These are phyloP conservation scores for Anadara kagoshimensis DNA, from an alignment of 1,140 invertebrate species.

Conservation along the genomic window DNA sequence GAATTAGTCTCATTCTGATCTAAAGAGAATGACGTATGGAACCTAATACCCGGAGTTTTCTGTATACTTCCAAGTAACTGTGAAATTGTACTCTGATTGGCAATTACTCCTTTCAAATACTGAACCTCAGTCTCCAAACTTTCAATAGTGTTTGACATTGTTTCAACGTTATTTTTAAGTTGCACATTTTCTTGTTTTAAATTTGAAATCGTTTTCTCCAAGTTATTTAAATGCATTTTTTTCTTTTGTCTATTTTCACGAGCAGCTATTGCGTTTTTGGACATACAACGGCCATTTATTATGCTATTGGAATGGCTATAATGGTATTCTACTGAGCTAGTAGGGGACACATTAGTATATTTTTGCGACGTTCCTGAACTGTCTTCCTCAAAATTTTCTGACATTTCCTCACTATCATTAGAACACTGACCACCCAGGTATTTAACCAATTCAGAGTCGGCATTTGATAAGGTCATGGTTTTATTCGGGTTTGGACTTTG, in stretches of 20 bases:
- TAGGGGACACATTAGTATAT: too few relatives aligned
- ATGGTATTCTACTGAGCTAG: too few relatives aligned
- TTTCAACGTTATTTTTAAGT: conserved; percentile 40
- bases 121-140: conserved; percentile 56
- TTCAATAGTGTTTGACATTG: conserved; percentile 37
- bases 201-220: conserved; percentile 56
- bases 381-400: too few relatives aligned
- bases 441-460: too few relatives aligned
- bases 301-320: too few relatives aligned
- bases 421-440: too few relatives aligned
- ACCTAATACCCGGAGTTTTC: conserved; percentile 50
- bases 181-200: conserved; percentile 51
- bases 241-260: conserved; percentile 67
- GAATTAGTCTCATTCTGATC: background rate
- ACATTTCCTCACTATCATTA: too few relatives aligned
- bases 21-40: conserved; percentile 52
- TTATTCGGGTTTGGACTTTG: too few relatives aligned
- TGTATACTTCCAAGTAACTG: conserved; percentile 61
- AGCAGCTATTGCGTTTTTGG: conserved; percentile 66
- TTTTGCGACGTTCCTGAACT: too few relatives aligned
- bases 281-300: conserved; percentile 7
- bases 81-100: conserved; percentile 66
- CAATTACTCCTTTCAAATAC: conserved; percentile 67
- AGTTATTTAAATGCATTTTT: conserved; percentile 59
- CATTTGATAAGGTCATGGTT: too few relatives aligned